phyloP scores from a whole-genome alignment of 2,113 vertebrate species.

The Micromys minutus region DNA sequence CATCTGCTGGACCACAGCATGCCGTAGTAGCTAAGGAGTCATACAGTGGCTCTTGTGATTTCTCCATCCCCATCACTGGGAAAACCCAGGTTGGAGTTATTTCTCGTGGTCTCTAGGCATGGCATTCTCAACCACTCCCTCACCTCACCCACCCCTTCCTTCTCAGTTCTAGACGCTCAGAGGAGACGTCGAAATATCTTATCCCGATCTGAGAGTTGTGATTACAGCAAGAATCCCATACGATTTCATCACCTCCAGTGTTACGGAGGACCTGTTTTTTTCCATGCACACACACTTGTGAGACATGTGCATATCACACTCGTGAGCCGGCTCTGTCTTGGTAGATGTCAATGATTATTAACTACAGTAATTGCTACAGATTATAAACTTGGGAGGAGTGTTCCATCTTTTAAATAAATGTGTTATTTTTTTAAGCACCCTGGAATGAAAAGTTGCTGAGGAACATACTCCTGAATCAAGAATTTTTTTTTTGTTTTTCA shows the following conservation, averaged over 20 bases:
- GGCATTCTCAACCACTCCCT: background rate
- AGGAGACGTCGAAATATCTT: background rate
- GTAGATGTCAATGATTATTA: constrained; percentile 43
- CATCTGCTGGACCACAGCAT: too few relatives aligned
- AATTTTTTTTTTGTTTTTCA: background rate
- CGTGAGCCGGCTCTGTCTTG: background rate
- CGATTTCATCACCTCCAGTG: background rate
- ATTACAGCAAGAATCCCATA: background rate
- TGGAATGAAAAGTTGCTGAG: constrained; percentile 2
- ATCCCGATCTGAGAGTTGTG: background rate
- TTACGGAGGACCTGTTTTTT: background rate
- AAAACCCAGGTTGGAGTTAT: background rate
- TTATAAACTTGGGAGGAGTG: constrained; percentile 47
- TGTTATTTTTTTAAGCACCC: background rate
- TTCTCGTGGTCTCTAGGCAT: background rate
- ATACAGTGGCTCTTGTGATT: too few relatives aligned
- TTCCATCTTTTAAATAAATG: constrained; percentile 53
- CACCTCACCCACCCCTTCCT: background rate
- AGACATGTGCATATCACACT: background rate
- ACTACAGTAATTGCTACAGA: constrained; percentile 61
- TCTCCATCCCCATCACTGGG: background rate
- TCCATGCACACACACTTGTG: too few relatives aligned
- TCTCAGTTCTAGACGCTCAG: background rate
- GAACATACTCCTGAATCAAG: background rate
- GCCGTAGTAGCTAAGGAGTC: too few relatives aligned